Evolutionary conservation across 2,797 vertebrate genomes (phyloP).

Genomic region (Staurois parvus): DNA sequence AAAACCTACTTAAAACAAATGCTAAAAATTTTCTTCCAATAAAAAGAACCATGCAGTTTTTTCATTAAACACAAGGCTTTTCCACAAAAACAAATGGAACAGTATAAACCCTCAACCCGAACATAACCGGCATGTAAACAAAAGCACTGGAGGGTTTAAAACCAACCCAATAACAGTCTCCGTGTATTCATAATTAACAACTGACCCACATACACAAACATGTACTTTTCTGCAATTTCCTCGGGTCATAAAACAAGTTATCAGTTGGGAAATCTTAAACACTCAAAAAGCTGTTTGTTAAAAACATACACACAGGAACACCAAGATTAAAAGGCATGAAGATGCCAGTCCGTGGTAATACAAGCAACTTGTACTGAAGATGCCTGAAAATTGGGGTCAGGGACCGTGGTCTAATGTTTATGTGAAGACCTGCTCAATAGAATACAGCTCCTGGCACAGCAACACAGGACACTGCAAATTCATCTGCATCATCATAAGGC

Average conservation of each 20-base stretch:
- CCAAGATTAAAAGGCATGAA: background rate
- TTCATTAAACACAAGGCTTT: too few species aligned
- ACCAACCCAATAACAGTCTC: background rate
- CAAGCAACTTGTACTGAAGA: background rate
- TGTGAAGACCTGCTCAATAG: background rate
- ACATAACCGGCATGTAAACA: background rate
- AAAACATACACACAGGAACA: background rate
- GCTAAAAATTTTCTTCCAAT: too few species aligned
- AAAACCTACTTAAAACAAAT: too few species aligned
- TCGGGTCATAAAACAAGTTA: constrained; percentile 3
- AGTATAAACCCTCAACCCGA: background rate
- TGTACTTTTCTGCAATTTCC: constrained; percentile 5
- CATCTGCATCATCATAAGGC: background rate
- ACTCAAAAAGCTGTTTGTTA: background rate
- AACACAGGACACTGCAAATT: background rate
- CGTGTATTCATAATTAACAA: background rate
- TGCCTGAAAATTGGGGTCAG: background rate
- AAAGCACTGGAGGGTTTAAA: background rate
- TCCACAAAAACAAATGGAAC: too few species aligned
- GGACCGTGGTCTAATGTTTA: background rate
- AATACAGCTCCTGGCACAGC: background rate
- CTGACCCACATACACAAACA: background rate
- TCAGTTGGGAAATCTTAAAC: constrained; percentile 6
- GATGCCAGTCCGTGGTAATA: background rate
- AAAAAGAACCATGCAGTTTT: too few species aligned